These are phyloP conservation scores for Prinia subflava DNA, from an alignment of 2,113 vertebrate genomes.

Conservation along the genomic window DNA sequence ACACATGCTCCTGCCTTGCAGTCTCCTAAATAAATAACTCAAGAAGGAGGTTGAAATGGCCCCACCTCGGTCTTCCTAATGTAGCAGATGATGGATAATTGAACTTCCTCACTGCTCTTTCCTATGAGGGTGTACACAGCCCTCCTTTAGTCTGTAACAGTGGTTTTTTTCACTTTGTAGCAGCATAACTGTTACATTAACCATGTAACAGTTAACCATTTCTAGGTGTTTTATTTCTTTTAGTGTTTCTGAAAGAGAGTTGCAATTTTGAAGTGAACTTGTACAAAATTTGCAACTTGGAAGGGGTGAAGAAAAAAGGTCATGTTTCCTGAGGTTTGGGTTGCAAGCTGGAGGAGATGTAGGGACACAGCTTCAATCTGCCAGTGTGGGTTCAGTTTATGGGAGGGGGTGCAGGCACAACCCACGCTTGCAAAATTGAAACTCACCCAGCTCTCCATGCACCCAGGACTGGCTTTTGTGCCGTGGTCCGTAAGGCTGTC, in stretches of 20 bases:
- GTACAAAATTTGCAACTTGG: neutral
- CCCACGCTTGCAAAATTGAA: fast-evolving
- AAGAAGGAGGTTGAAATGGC: neutral
- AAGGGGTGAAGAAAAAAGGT: neutral
- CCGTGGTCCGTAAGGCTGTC: neutral
- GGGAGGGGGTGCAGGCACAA: neutral
- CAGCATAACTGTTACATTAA: neutral
- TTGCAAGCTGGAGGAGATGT: neutral
- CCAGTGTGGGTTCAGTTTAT: neutral
- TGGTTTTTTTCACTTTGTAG: neutral
- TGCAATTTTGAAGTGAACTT: neutral
- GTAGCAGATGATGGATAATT: neutral
- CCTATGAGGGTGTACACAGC: fast-evolving
- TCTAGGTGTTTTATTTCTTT: neutral
- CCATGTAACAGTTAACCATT: neutral
- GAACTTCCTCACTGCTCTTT: neutral
- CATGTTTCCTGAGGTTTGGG: neutral
- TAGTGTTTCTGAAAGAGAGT: neutral
- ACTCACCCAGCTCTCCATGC: fast-evolving
- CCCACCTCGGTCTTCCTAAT: neutral
- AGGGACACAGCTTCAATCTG: neutral
- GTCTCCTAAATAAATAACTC: neutral
- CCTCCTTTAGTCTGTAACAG: neutral
- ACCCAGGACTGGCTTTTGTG: neutral
- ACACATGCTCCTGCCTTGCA: neutral